These are phyloP conservation scores for Nerophis ophidion DNA, from an alignment of 2,113 vertebrate genomes.

Conservation along the genomic window DNA sequence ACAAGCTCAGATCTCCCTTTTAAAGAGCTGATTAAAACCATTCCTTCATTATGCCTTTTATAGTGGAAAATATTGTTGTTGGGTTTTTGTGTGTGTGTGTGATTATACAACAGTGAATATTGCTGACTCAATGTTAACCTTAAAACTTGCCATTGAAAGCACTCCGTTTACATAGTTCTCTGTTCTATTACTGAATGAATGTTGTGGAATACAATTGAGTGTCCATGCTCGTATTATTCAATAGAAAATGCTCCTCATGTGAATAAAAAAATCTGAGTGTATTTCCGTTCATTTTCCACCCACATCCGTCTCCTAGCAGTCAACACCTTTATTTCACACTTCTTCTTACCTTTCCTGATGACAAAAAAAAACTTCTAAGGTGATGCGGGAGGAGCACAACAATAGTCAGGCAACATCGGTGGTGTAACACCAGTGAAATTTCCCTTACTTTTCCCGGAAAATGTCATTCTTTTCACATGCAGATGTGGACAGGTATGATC, in stretches of 20 bases:
- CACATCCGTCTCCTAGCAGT: not conserved
- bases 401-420: too few relatives aligned
- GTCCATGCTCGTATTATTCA: slow-evolving; percentile 24
- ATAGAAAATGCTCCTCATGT: slow-evolving; percentile 26
- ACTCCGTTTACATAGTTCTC: slow-evolving; percentile 56
- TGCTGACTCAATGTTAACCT: slow-evolving; percentile 52
- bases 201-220: slow-evolving; percentile 53
- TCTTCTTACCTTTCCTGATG: too few relatives aligned
- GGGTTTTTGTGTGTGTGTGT: not conserved
- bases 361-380: too few relatives aligned
- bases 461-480: not conserved
- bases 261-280: slow-evolving; percentile 20
- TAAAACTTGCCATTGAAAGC: slow-evolving; percentile 42
- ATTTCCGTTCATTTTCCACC: not conserved
- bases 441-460: too few relatives aligned
- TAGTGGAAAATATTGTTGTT: slow-evolving; percentile 11
- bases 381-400: too few relatives aligned
- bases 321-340: too few relatives aligned
- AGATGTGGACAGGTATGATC: not conserved
- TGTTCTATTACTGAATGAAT: slow-evolving; percentile 49
- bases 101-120: slow-evolving; percentile 40
- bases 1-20: slow-evolving; percentile 12
- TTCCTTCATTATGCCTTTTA: slow-evolving; percentile 32
- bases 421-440: too few relatives aligned
- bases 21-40: slow-evolving; percentile 15